A percentile compares a stretch with the other conserved stretches of the same genome.
phyloP scores from a whole-genome alignment of 2,888 invertebrate genomes.

The Chymomyza caudatula region DNA sequence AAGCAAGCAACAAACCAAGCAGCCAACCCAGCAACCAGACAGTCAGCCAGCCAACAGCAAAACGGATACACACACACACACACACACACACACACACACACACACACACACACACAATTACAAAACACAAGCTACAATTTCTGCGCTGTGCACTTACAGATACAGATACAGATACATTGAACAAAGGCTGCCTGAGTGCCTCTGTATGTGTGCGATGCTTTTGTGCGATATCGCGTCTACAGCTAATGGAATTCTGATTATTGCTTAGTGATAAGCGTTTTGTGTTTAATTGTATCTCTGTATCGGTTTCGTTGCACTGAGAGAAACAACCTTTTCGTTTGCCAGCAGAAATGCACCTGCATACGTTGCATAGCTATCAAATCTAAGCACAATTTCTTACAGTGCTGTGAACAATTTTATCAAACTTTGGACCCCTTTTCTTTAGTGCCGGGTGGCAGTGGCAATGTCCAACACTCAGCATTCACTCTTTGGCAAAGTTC shows the following conservation, averaged over 20 bases:
- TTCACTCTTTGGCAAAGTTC: constrained; percentile 15
- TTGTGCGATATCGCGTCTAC: constrained; percentile 69
- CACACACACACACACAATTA: constrained; percentile 36
- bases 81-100: constrained; percentile 25
- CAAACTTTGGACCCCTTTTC: constrained; percentile 30
- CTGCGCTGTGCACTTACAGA: constrained; percentile 13
- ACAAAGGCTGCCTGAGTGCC: constrained; percentile 33
- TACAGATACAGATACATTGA: constrained; percentile 19
- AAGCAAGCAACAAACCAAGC: constrained; percentile 37
- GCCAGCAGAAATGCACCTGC: not conserved
- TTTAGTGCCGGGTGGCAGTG: constrained; percentile 15
- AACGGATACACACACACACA: constrained; percentile 62
- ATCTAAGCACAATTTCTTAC: not conserved
- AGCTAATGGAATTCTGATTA: constrained; percentile 78
- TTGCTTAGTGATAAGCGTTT: constrained; percentile 76
- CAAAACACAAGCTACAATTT: constrained; percentile 43
- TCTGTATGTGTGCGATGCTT: constrained; percentile 63
- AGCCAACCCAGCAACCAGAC: constrained; percentile 25
- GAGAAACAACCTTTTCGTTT: not conserved
- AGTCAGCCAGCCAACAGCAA: constrained; percentile 49
- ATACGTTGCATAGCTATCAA: not conserved
- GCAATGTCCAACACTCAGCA: not conserved
- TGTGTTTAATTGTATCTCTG: constrained; percentile 76
- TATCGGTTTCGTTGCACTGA: constrained; percentile 60
- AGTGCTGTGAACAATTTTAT: constrained; percentile 24